Conservation (phyloP, 1,140 invertebrate species). For the Pinna nobilis region DNA sequence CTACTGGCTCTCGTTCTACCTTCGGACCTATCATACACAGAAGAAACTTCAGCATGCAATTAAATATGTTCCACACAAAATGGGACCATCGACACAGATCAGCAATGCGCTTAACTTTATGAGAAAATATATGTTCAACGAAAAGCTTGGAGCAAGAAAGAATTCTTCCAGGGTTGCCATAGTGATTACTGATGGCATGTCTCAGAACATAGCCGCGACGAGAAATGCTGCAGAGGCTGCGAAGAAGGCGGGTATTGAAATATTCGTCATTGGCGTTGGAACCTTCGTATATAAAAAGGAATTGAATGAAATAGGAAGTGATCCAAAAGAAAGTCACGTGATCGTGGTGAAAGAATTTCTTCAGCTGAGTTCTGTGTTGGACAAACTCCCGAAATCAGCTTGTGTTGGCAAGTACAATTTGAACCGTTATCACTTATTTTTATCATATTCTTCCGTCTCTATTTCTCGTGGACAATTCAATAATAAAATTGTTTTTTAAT, state of each 20-base stretch:
- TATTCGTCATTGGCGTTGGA: slow-evolving; percentile 68
- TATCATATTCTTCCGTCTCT: no score
- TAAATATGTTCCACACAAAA: slow-evolving; percentile 39
- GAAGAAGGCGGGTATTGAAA: slow-evolving; percentile 53
- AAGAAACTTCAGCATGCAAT: slow-evolving; percentile 34
- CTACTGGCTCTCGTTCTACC: slow-evolving; percentile 47
- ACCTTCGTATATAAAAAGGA: slow-evolving; percentile 49
- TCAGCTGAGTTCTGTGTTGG: slow-evolving; percentile 47
- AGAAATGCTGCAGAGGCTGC: slow-evolving; percentile 44
- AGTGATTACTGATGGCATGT: slow-evolving; percentile 65
- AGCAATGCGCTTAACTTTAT: slow-evolving; percentile 30
- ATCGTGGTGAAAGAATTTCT: slow-evolving; percentile 56
- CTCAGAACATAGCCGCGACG: slow-evolving; percentile 53
- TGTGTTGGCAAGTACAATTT: no score
- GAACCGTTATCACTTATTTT: no score
- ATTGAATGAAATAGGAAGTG: slow-evolving; percentile 56
- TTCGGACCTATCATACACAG: slow-evolving; percentile 38
- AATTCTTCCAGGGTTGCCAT: slow-evolving; percentile 57
- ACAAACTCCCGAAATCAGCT: slow-evolving; percentile 43
- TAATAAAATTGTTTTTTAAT: no score
- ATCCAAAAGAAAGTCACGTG: slow-evolving; percentile 54
- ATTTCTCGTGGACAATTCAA: no score
- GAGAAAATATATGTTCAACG: slow-evolving; percentile 44
- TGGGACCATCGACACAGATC: slow-evolving; percentile 23
- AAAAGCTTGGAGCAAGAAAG: slow-evolving; percentile 35